Evolutionary conservation across 2,888 invertebrate genomes (phyloP).

Genomic region (Ceratothoa steindachneri): DNA sequence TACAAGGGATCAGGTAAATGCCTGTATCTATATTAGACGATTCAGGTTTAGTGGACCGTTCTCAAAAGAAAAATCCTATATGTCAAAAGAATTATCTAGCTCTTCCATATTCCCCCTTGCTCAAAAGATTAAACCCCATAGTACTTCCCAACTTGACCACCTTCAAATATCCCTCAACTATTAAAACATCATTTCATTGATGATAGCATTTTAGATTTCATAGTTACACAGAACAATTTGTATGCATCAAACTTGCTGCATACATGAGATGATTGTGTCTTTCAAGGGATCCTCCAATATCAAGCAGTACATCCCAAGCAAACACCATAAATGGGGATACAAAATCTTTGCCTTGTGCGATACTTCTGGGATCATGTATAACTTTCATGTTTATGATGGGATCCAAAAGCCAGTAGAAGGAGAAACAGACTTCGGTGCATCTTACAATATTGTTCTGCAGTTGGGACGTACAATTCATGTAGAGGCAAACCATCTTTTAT

Average conservation of each 20-base stretch:
- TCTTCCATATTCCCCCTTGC: too few relatives aligned
- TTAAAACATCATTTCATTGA: too few relatives aligned
- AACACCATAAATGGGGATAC: constrained; percentile 49
- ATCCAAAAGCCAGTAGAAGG: constrained; percentile 6
- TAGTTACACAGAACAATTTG: too few relatives aligned
- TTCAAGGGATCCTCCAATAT: constrained; percentile 49
- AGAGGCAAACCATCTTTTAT: constrained; percentile 23
- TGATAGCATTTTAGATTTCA: too few relatives aligned
- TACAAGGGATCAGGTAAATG: too few relatives aligned
- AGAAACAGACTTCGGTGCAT: constrained; percentile 25
- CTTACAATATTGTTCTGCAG: constrained; percentile 23
- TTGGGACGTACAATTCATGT: constrained; percentile 20
- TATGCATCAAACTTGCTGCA: constrained; percentile 52
- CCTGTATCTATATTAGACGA: too few relatives aligned
- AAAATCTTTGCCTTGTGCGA: constrained; percentile 21
- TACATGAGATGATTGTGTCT: constrained; percentile 51
- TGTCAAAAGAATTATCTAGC: too few relatives aligned
- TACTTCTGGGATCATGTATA: constrained; percentile 17
- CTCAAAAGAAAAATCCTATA: too few relatives aligned
- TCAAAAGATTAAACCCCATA: too few relatives aligned
- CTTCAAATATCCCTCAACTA: too few relatives aligned
- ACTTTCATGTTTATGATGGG: constrained; percentile 15
- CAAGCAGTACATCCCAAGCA: constrained; percentile 50
- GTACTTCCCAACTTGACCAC: too few relatives aligned
- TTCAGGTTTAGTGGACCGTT: too few relatives aligned